Evolutionary conservation across 2,113 vertebrate genomes (phyloP).

Genomic region (Nerophis lumbriciformis): DNA sequence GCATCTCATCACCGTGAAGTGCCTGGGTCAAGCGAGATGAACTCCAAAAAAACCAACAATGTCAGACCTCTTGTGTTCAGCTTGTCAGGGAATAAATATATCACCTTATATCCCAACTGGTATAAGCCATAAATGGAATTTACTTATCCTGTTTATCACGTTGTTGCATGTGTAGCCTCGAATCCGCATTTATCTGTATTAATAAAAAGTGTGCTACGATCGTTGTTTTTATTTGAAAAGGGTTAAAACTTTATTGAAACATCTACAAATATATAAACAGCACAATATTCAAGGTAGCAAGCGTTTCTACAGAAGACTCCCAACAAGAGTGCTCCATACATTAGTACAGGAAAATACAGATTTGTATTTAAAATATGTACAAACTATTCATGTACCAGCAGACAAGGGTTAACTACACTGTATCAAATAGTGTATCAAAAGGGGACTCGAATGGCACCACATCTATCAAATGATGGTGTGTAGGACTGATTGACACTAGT

Average conservation of each 20-base stretch:
- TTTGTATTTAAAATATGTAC: conserved; percentile 73
- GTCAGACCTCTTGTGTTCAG: conserved; percentile 9
- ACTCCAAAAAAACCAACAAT: conserved; percentile 8
- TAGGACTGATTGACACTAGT: conserved; percentile 28
- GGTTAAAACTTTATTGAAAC: conserved; percentile 73
- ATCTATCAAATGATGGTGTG: conserved; percentile 21
- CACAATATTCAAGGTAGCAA: conserved; percentile 63
- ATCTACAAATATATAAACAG: conserved; percentile 78
- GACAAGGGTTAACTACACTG: conserved; percentile 66
- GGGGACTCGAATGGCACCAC: conserved; percentile 40
- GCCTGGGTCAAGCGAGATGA: conserved; percentile 44
- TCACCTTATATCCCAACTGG: conserved; percentile 13
- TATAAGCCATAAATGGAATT: conserved; percentile 22
- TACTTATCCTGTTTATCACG: conserved; percentile 3
- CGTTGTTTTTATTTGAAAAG: conserved; percentile 59
- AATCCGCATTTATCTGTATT: conserved; percentile 25
- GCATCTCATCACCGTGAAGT: conserved; percentile 50
- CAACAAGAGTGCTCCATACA: conserved; percentile 64
- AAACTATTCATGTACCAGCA: conserved; percentile 36
- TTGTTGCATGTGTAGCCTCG: conserved; percentile 10
- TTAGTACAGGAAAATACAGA: conserved; percentile 70
- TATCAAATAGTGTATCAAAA: conserved; percentile 55
- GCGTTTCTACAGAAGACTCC: conserved; percentile 63
- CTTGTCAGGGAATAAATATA: conserved; percentile 24
- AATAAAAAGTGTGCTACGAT: conserved; percentile 21